Conservation (phyloP, 2,797 vertebrate genomes). For the Triplophysa yarkandensis region DNA sequence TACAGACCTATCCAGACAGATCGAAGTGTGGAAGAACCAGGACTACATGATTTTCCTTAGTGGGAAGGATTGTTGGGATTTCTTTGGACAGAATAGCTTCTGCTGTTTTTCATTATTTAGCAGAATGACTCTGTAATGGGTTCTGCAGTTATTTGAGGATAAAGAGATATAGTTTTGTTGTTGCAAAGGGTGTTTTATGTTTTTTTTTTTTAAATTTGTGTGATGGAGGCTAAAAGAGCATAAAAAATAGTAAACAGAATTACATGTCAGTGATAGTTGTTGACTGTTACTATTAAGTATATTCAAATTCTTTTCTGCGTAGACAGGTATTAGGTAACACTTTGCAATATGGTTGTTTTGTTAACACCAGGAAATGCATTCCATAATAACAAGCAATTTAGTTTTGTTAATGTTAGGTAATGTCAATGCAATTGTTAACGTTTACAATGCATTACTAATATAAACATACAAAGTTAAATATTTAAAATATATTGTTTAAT, state of each 20-base stretch:
- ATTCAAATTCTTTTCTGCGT: neutral
- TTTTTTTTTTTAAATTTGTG: neutral
- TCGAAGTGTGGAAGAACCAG: neutral
- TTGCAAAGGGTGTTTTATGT: neutral
- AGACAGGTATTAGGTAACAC: neutral
- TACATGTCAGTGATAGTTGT: neutral
- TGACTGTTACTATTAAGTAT: neutral
- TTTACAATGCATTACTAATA: too few species aligned
- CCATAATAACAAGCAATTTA: too few species aligned
- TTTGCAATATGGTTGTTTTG: too few species aligned
- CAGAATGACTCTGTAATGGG: slow-evolving; percentile 13
- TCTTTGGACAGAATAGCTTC: slow-evolving; percentile 7
- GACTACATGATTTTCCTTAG: neutral
- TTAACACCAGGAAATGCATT: too few species aligned
- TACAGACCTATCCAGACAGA: neutral
- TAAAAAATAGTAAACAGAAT: neutral
- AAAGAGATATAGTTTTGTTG: neutral
- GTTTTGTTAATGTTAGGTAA: too few species aligned
- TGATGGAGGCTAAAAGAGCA: neutral
- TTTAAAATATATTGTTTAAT: too few species aligned
- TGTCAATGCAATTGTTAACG: too few species aligned
- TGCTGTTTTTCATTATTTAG: slow-evolving; percentile 44
- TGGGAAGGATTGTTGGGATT: slow-evolving; percentile 15
- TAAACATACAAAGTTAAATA: too few species aligned
- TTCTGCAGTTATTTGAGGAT: slow-evolving; percentile 22